Evolutionary conservation across 1,140 invertebrate genomes (phyloP).

Genomic region (Pachypsylla venusta): DNA sequence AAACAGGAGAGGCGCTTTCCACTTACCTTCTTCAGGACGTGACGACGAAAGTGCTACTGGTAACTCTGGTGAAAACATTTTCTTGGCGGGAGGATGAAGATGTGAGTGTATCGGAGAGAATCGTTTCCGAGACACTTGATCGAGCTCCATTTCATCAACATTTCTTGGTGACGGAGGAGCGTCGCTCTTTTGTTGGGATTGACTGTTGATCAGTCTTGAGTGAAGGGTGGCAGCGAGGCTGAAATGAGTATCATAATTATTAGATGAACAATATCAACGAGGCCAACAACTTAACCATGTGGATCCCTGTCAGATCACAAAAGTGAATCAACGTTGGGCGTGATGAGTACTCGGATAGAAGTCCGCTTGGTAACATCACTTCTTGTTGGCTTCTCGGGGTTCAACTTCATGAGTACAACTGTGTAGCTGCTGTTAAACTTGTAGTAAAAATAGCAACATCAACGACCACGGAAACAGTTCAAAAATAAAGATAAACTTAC

Average conservation of each 20-base stretch:
- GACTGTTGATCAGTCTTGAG: not conserved
- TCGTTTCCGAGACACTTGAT: conserved; percentile 18
- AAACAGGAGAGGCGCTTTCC: too few relatives aligned
- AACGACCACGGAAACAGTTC: not conserved
- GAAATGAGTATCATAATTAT: not conserved
- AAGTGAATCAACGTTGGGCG: too few relatives aligned
- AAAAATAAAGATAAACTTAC: conserved; percentile 20
- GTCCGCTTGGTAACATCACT: too few relatives aligned
- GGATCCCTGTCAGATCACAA: too few relatives aligned
- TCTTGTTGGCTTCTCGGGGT: too few relatives aligned
- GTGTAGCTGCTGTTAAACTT: too few relatives aligned
- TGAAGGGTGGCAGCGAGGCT: not conserved
- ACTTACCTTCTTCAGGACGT: conserved; percentile 22
- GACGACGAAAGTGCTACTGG: conserved; percentile 12
- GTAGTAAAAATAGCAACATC: not conserved
- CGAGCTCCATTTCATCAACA: conserved; percentile 16
- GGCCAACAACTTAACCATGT: too few relatives aligned
- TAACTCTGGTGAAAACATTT: conserved; percentile 17
- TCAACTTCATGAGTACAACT: too few relatives aligned
- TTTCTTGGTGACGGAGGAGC: not conserved
- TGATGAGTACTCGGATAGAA: too few relatives aligned
- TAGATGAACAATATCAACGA: too few relatives aligned
- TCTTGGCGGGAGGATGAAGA: conserved; percentile 17
- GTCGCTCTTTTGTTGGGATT: not conserved
- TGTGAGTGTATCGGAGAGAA: conserved; percentile 11